Evolutionary conservation across 2,797 vertebrate species (phyloP).

Genomic region (Discoglossus pictus): DNA sequence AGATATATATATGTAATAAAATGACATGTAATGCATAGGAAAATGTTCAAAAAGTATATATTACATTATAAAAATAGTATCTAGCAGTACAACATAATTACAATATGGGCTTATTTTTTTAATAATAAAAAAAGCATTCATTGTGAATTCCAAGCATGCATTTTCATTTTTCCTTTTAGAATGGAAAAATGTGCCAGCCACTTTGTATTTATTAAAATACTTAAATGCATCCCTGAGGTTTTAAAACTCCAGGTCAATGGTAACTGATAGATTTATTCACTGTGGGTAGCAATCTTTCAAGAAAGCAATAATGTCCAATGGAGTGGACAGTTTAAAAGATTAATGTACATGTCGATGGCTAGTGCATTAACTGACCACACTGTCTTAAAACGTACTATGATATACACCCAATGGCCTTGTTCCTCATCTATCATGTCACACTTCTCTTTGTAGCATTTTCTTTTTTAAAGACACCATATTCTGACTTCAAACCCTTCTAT

Average conservation of each 20-base stretch:
- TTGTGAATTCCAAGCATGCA: not conserved
- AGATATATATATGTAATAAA: no score
- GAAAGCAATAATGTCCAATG: not conserved
- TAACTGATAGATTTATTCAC: conserved; percentile 10
- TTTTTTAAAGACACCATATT: conserved; percentile 2
- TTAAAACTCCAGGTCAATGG: conserved; percentile 26
- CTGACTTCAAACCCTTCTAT: not conserved
- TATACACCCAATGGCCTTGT: conserved; percentile 15
- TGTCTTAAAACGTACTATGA: conserved; percentile 22
- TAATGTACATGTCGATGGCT: conserved; percentile 3
- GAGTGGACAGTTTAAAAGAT: conserved; percentile 17
- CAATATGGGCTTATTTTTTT: no score
- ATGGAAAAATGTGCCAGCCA: no score
- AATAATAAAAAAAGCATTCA: not conserved
- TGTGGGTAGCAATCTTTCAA: conserved; percentile 30
- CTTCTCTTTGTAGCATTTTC: conserved; percentile 14
- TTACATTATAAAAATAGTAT: no score
- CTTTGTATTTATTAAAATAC: not conserved
- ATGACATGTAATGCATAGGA: no score
- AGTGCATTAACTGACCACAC: conserved; percentile 1
- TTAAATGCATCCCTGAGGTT: conserved; percentile 6
- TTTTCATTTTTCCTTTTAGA: no score
- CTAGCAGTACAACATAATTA: no score
- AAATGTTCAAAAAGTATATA: no score
- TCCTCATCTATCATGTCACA: conserved; percentile 24